Conservation (phyloP, 2,888 invertebrate genomes). For the Subacronicta megacephala region DNA sequence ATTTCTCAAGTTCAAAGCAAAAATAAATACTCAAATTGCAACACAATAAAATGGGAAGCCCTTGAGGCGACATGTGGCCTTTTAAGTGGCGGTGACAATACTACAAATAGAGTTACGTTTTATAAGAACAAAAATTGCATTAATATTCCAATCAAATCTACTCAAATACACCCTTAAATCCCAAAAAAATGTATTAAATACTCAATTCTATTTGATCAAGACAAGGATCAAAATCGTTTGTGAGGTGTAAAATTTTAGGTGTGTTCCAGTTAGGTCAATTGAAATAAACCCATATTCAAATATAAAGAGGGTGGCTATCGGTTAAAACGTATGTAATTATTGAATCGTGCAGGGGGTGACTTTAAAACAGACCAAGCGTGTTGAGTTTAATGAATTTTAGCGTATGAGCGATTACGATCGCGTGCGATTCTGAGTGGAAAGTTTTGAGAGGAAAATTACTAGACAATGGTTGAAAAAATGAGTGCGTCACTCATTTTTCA, state of each 20-base stretch:
- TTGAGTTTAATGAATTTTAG: constrained; percentile 84
- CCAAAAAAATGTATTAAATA: constrained; percentile 16
- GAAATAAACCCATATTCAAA: constrained; percentile 87
- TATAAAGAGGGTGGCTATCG: constrained; percentile 79
- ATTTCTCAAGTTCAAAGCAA: constrained; percentile 49
- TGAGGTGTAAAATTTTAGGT: constrained; percentile 13
- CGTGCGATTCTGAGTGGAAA: constrained; percentile 61
- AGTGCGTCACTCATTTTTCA: constrained; percentile 27
- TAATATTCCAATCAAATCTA: constrained; percentile 70
- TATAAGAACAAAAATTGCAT: constrained; percentile 81
- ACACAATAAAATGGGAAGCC: constrained; percentile 81
- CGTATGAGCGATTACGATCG: constrained; percentile 74
- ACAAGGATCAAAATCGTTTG: constrained; percentile 49
- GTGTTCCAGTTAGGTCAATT: constrained; percentile 75
- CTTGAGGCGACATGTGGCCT: constrained; percentile 88
- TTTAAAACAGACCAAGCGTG: constrained; percentile 80
- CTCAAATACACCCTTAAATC: constrained; percentile 62
- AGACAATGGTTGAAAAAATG: constrained; percentile 44
- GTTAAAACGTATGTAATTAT: constrained; percentile 88
- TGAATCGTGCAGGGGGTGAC: constrained; percentile 74
- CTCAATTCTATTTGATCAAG: not conserved
- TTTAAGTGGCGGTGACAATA: constrained; percentile 88
- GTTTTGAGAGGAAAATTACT: constrained; percentile 59
- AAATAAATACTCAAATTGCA: constrained; percentile 68
- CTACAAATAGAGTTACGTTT: constrained; percentile 87